phyloP scores from a whole-genome alignment of 2,113 vertebrate genomes.

The Spermophilus dauricus region DNA sequence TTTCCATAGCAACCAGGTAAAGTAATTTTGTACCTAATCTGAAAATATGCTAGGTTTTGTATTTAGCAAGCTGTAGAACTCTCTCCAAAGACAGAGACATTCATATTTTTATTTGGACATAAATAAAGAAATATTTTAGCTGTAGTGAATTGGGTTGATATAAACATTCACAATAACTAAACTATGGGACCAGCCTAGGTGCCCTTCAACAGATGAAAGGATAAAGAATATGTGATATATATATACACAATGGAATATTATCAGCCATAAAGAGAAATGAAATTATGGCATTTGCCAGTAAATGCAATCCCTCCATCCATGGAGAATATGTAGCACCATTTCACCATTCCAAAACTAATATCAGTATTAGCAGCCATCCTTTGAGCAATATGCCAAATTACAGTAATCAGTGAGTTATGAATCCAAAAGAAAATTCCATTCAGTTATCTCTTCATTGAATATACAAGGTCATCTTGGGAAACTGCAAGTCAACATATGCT shows the following conservation, averaged over 20 bases:
- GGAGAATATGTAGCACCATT: neutral
- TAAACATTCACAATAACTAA: too few species aligned
- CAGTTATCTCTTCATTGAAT: neutral
- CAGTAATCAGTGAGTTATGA: neutral
- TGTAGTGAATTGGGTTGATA: too few species aligned
- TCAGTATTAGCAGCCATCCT: neutral
- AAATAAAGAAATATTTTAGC: neutral
- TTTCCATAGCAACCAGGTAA: neutral
- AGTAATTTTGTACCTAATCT: neutral
- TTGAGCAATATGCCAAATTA: neutral
- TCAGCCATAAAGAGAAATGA: too few species aligned
- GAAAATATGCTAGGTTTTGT: conserved; percentile 4
- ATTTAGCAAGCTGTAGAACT: neutral
- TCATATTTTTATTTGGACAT: neutral
- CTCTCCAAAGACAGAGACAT: neutral
- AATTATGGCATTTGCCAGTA: too few species aligned
- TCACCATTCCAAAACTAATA: neutral
- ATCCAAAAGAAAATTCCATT: neutral
- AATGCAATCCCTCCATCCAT: too few species aligned
- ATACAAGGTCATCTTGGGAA: neutral
- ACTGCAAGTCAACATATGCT: neutral
- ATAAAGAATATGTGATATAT: too few species aligned
- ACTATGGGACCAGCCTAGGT: too few species aligned
- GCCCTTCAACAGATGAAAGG: too few species aligned
- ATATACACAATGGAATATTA: too few species aligned